These are phyloP conservation scores for Typhlichthys subterraneus DNA, from an alignment of 2,797 vertebrate species.

Conservation along the genomic window DNA sequence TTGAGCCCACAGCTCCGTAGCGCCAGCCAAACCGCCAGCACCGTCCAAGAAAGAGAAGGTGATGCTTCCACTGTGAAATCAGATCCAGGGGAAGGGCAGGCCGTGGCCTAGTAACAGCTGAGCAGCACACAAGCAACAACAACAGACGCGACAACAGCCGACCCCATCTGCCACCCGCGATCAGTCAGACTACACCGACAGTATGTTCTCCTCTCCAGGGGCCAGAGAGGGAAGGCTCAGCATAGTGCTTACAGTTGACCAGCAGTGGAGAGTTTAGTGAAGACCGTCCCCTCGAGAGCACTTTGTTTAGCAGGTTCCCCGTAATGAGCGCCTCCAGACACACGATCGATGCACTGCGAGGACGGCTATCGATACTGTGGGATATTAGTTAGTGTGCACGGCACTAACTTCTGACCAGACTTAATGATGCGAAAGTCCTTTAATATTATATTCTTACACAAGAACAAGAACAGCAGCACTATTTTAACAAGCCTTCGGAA, in stretches of 20 bases:
- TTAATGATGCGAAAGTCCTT: not conserved
- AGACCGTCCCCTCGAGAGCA: slow-evolving; percentile 31
- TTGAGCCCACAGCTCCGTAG: slow-evolving; percentile 12
- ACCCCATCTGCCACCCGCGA: slow-evolving; percentile 61
- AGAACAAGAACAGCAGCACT: not conserved
- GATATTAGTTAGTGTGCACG: not conserved
- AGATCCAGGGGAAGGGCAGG: slow-evolving; percentile 59
- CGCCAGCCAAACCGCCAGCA: slow-evolving; percentile 36
- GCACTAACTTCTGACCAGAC: slow-evolving; percentile 16
- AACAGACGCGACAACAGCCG: slow-evolving; percentile 64
- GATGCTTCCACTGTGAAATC: slow-evolving; percentile 74
- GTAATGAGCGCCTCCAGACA: slow-evolving; percentile 17
- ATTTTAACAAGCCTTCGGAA: not conserved
- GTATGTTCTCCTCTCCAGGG: slow-evolving; percentile 15
- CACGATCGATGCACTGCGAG: slow-evolving; percentile 8
- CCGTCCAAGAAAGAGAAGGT: slow-evolving; percentile 60
- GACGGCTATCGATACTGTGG: slow-evolving; percentile 1
- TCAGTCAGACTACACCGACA: slow-evolving; percentile 31
- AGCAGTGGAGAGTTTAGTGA: slow-evolving; percentile 15
- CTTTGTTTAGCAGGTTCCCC: slow-evolving; percentile 24
- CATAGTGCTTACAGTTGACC: slow-evolving; percentile 16
- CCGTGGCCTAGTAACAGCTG: slow-evolving; percentile 71
- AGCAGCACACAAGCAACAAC: slow-evolving; percentile 61
- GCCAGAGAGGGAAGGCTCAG: slow-evolving; percentile 4
- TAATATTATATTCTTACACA: not conserved